These are phyloP conservation scores for Pempheris klunzingeri DNA, from an alignment of 2,797 vertebrate species.

Conservation along the genomic window DNA sequence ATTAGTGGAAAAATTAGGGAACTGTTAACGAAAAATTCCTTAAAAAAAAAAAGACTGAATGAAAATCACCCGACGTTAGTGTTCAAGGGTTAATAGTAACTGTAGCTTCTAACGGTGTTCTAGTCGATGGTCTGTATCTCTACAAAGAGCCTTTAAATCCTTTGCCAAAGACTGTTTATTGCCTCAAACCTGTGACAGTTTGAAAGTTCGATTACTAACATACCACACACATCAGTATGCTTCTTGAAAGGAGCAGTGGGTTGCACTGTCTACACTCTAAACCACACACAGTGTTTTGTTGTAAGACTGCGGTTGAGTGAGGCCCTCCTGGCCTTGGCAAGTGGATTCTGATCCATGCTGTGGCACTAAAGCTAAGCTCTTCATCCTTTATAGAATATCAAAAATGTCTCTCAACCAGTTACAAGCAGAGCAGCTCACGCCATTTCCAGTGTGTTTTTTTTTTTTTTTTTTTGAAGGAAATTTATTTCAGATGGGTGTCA, in stretches of 20 bases:
- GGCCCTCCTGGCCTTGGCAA: constrained; percentile 34
- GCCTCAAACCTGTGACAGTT: constrained; percentile 31
- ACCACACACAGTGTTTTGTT: constrained; percentile 49
- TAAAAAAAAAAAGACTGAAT: too few species aligned
- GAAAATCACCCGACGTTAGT: too few species aligned
- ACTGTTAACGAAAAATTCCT: too few species aligned
- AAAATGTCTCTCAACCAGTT: constrained; percentile 37
- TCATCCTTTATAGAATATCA: constrained; percentile 32
- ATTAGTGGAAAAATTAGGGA: too few species aligned
- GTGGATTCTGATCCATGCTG: constrained; percentile 25
- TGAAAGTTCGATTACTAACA: constrained; percentile 54
- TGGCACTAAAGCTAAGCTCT: constrained; percentile 40
- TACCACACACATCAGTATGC: constrained; percentile 26
- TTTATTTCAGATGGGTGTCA: constrained; percentile 53
- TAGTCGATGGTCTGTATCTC: constrained; percentile 16
- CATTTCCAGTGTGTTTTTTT: constrained; percentile 15
- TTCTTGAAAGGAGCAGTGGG: constrained; percentile 28
- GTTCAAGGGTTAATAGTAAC: too few species aligned
- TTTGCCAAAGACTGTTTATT: constrained; percentile 31
- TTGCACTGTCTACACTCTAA: constrained; percentile 27
- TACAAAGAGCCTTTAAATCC: not conserved
- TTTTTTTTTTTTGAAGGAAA: constrained; percentile 28
- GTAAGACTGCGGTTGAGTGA: constrained; percentile 40
- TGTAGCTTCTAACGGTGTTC: not conserved
- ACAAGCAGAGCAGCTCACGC: constrained; percentile 24